phyloP scores from a whole-genome alignment of 2,113 vertebrate species.

The Pterophyllum scalare region DNA sequence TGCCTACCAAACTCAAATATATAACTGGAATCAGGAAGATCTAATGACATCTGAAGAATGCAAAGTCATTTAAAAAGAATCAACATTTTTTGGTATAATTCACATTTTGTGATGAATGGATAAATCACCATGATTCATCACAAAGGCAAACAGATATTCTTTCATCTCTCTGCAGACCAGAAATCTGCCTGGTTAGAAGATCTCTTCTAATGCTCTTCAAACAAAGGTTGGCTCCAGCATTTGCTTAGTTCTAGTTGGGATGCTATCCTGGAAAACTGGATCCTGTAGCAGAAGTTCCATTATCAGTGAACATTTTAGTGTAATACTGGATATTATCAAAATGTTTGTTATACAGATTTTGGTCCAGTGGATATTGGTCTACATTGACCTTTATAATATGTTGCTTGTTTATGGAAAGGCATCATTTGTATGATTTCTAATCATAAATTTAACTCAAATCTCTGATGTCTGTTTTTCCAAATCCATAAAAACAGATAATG shows the following conservation, averaged over 20 bases:
- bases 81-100: not conserved
- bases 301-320: not conserved
- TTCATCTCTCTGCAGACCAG: not conserved
- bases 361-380: not conserved
- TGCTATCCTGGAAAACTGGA: not conserved
- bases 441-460: not conserved
- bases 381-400: not conserved
- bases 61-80: not conserved
- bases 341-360: too few relatives aligned
- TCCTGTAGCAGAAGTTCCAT: not conserved
- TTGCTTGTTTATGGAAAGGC: not conserved
- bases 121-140: not conserved
- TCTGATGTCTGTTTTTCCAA: not conserved
- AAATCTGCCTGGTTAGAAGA: not conserved
- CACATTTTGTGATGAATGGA: not conserved
- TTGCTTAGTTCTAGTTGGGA: not conserved
- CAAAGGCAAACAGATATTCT: not conserved
- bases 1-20: not conserved
- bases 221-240: not conserved
- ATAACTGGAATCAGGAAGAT: not conserved
- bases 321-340: not conserved
- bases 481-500: not conserved
- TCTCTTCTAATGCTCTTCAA: not conserved
- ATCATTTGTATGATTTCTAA: not conserved
- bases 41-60: not conserved